Conservation (phyloP, 2,797 vertebrate species). For the Babyrousa celebensis region DNA sequence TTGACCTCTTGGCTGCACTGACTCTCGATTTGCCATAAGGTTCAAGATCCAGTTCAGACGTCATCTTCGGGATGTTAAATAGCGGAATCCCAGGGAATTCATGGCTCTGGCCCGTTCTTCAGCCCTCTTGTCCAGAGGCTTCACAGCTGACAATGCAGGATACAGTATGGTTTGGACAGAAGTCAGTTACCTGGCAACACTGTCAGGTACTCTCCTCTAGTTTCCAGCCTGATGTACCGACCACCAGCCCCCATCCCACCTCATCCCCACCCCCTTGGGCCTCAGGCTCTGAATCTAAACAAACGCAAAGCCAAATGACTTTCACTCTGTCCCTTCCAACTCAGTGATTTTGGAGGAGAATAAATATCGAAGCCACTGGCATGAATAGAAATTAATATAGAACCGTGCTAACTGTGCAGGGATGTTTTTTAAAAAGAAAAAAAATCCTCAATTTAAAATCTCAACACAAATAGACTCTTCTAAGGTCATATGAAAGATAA, state of each 20-base stretch:
- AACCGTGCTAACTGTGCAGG: constrained; percentile 81
- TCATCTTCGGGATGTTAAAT: background rate
- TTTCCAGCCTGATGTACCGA: background rate
- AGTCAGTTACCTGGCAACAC: background rate
- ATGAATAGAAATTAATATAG: constrained; percentile 89
- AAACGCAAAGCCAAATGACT: constrained; percentile 84
- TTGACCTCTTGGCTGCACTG: background rate
- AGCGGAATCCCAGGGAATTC: background rate
- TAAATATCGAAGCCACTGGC: constrained; percentile 88
- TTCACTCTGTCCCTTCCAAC: constrained; percentile 79
- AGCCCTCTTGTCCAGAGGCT: background rate
- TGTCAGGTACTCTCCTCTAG: background rate
- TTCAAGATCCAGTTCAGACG: background rate
- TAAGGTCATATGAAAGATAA: constrained; percentile 92
- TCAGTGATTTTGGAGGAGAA: constrained; percentile 82
- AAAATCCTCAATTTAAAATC: constrained; percentile 90
- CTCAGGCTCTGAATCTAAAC: constrained; percentile 77
- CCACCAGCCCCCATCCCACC: background rate
- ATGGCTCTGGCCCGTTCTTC: background rate
- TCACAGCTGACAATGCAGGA: background rate
- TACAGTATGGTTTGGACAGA: background rate
- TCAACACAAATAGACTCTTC: constrained; percentile 90
- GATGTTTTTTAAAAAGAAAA: constrained; percentile 85
- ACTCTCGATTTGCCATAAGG: background rate
- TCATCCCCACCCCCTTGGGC: background rate